Conservation (phyloP, 2,888 invertebrate species). For the Cosmia trapezina region DNA sequence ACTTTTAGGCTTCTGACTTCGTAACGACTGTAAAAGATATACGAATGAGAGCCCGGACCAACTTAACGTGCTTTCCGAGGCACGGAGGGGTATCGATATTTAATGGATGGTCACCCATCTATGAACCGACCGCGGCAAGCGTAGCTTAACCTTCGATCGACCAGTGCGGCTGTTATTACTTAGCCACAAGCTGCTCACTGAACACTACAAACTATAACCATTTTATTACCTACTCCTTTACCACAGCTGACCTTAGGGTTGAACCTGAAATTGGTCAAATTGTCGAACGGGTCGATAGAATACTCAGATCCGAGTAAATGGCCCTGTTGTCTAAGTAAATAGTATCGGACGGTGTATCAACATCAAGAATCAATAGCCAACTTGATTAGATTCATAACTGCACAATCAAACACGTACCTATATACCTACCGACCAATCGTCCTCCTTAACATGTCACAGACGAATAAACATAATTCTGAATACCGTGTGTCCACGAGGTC, state of each 20-base stretch:
- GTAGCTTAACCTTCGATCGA: too few relatives aligned
- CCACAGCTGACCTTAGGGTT: not conserved
- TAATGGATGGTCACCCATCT: too few relatives aligned
- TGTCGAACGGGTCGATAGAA: slow-evolving; percentile 6
- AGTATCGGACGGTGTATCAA: slow-evolving; percentile 19
- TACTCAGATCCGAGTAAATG: not conserved
- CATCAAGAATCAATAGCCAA: slow-evolving; percentile 30
- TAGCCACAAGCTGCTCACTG: too few relatives aligned
- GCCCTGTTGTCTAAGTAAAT: slow-evolving; percentile 32
- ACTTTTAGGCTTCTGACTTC: too few relatives aligned
- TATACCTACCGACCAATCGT: not conserved
- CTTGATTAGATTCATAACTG: slow-evolving; percentile 23
- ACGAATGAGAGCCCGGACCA: too few relatives aligned
- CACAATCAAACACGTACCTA: not conserved
- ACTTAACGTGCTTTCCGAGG: too few relatives aligned
- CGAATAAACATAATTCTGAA: not conserved
- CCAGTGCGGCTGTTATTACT: too few relatives aligned
- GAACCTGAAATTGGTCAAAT: slow-evolving; percentile 16
- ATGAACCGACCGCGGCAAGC: too few relatives aligned
- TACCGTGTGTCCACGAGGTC: too few relatives aligned
- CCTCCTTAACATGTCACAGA: not conserved
- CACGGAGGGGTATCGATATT: too few relatives aligned
- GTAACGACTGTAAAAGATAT: too few relatives aligned
- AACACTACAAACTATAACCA: not conserved
- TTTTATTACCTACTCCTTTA: not conserved